Conservation (phyloP, 2,113 vertebrate species). For the Conger conger region DNA sequence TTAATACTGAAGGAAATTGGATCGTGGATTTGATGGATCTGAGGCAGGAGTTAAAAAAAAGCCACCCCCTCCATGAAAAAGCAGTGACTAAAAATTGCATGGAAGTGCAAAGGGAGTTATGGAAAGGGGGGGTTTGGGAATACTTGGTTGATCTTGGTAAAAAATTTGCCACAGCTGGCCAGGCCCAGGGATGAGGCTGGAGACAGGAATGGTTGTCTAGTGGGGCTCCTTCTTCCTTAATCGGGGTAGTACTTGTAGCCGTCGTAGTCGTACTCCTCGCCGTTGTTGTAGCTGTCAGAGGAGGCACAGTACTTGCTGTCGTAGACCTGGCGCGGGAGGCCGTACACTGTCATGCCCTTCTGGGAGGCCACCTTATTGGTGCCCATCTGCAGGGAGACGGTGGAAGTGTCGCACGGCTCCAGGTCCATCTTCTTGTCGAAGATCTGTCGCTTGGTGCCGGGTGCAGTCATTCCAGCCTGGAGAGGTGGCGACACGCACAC, state of each 20-base stretch:
- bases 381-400: conserved; percentile 93
- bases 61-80: not conserved
- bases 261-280: conserved; percentile 67
- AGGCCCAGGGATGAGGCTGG: conserved; percentile 4
- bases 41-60: conserved; percentile 9
- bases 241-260: conserved; percentile 84
- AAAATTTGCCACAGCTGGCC: not conserved
- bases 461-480: conserved; percentile 91
- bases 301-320: conserved; percentile 88
- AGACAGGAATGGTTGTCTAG: conserved; percentile 33
- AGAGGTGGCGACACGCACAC: not conserved
- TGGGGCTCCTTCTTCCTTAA: conserved; percentile 50
- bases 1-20: not conserved
- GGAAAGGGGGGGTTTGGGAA: conserved; percentile 39
- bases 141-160: conserved; percentile 17
- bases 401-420: conserved; percentile 83
- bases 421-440: conserved; percentile 87
- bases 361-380: conserved; percentile 92
- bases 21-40: not conserved
- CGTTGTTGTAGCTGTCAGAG: conserved; percentile 63
- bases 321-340: conserved; percentile 87
- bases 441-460: conserved; percentile 91
- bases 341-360: conserved; percentile 92
- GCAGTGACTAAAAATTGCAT: conserved; percentile 24
- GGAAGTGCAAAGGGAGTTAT: conserved; percentile 23